Evolutionary conservation across 2,113 vertebrate genomes (phyloP).

Genomic region (Austrofundulus limnaeus): DNA sequence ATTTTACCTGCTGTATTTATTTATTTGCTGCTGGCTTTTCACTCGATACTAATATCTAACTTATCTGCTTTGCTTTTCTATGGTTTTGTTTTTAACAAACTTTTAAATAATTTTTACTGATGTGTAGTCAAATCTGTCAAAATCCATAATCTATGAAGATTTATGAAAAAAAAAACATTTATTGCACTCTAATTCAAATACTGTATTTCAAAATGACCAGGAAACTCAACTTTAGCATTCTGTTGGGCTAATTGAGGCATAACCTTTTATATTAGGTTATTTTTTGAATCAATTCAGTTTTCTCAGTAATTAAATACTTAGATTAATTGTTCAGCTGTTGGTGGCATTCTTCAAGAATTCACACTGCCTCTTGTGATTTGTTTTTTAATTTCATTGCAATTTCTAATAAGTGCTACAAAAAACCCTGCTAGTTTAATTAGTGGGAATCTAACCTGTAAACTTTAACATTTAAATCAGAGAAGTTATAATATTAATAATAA

Average conservation of each 20-base stretch:
- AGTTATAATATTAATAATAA: too few species aligned
- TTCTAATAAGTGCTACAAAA: background rate
- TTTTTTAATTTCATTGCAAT: background rate
- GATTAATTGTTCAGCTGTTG: too few species aligned
- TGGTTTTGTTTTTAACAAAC: background rate
- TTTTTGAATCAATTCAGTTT: too few species aligned
- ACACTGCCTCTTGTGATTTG: too few species aligned
- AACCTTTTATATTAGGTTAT: too few species aligned
- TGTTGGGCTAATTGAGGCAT: background rate
- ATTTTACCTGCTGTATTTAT: too few species aligned
- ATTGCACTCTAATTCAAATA: background rate
- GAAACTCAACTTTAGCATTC: background rate
- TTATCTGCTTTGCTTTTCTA: conserved; percentile 21
- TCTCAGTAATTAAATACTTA: too few species aligned
- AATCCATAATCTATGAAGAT: too few species aligned
- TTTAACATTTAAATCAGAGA: background rate
- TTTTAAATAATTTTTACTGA: too few species aligned
- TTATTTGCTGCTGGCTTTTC: conserved; percentile 33
- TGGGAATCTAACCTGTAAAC: background rate
- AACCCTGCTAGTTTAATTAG: too few species aligned
- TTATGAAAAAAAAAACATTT: background rate
- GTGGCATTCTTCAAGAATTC: too few species aligned
- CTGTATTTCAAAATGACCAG: background rate
- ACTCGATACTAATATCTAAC: conserved; percentile 43
- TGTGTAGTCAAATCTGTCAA: too few species aligned